Evolutionary conservation across 2,113 vertebrate species (phyloP).

Genomic region (Odontophorus gujanensis): DNA sequence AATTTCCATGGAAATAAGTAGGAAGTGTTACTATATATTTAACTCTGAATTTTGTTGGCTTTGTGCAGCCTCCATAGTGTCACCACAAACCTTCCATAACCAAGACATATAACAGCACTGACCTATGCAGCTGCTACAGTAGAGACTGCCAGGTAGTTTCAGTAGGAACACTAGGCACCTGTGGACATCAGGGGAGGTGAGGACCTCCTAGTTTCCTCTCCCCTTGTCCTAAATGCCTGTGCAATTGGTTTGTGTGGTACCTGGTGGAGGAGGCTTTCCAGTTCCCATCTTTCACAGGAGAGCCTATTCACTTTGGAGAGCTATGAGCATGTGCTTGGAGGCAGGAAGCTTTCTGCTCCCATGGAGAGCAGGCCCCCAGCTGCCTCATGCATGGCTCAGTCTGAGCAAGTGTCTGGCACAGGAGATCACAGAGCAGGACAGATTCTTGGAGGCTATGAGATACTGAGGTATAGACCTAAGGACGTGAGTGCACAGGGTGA

Average conservation of each 20-base stretch:
- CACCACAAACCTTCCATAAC: not conserved
- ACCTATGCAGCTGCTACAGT: not conserved
- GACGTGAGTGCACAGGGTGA: not conserved
- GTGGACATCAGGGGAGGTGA: not conserved
- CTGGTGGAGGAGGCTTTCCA: not conserved
- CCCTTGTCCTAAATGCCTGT: not conserved
- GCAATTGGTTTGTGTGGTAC: not conserved
- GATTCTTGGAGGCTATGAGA: not conserved
- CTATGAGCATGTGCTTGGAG: too few relatives aligned
- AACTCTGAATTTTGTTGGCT: not conserved
- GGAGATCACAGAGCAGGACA: not conserved
- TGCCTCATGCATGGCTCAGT: not conserved
- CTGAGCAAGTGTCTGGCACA: not conserved
- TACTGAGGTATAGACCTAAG: not conserved
- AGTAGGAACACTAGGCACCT: not conserved
- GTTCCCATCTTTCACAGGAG: not conserved
- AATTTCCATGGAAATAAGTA: not conserved
- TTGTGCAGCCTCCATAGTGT: not conserved
- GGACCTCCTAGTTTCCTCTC: not conserved
- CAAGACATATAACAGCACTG: not conserved
- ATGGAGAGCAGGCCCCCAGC: not conserved
- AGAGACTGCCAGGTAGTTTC: not conserved
- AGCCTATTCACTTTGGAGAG: rapidly evolving
- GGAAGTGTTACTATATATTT: not conserved
- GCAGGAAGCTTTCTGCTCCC: not conserved